Percentiles rank a stretch among this genome's conserved stretches.
These are phyloP conservation scores for Drosophila longiperda DNA, from an alignment of 2,888 invertebrate species.

Conservation along the genomic window DNA sequence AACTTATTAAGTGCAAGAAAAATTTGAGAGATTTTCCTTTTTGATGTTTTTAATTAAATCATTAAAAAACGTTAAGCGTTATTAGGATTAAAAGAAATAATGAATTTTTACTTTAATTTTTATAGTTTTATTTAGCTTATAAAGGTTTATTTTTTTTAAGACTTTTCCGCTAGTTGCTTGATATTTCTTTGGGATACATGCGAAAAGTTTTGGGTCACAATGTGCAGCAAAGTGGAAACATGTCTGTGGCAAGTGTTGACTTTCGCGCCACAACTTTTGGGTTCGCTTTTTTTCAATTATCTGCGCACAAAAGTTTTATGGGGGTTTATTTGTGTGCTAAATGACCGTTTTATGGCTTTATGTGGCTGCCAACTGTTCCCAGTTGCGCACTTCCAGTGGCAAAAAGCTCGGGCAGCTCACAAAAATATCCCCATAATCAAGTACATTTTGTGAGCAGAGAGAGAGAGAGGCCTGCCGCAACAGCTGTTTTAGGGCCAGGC, in stretches of 20 bases:
- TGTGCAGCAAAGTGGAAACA: constrained; percentile 25
- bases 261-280: constrained; percentile 50
- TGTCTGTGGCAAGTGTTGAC: constrained; percentile 16
- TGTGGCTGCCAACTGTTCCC: constrained; percentile 44
- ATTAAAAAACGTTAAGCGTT: constrained; percentile 55
- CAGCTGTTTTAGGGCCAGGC: constrained; percentile 57
- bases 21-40: constrained; percentile 51
- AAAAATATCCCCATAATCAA: constrained; percentile 45
- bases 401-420: constrained; percentile 14
- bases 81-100: constrained; percentile 49
- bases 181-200: constrained; percentile 1
- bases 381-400: constrained; percentile 49
- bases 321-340: constrained; percentile 10
- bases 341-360: constrained; percentile 19
- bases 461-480: constrained; percentile 34
- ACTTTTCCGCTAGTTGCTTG: background rate
- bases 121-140: background rate
- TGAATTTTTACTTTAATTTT: background rate
- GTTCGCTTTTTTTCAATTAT: constrained; percentile 1
- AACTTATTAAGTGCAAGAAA: too few relatives aligned
- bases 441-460: constrained; percentile 8
- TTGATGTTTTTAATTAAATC: constrained; percentile 62
- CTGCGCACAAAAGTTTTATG: background rate
- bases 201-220: constrained; percentile 20
- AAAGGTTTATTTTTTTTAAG: background rate